Percentiles rank a stretch among this genome's conserved stretches.
These are phyloP conservation scores for Drosophila yooni DNA, from an alignment of 2,888 invertebrate genomes.

Conservation along the genomic window DNA sequence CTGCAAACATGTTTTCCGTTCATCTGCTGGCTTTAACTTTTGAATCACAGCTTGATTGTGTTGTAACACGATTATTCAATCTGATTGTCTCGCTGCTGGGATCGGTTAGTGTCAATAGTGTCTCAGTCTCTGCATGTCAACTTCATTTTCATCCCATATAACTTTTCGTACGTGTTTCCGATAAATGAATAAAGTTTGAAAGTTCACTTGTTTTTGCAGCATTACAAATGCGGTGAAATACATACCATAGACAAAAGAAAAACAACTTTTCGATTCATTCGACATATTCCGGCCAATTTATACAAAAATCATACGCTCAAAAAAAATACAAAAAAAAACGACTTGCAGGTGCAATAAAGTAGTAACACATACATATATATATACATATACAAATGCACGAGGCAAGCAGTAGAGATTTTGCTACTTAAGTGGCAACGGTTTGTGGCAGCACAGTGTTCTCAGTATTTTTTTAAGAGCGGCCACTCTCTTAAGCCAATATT, in stretches of 20 bases:
- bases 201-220: background rate
- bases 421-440: background rate
- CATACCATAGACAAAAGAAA: background rate
- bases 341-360: background rate
- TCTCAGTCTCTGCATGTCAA: background rate
- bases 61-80: background rate
- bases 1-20: background rate
- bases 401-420: background rate
- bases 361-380: background rate
- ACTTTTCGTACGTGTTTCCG: background rate
- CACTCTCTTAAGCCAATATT: conserved; percentile 40
- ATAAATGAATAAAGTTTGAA: background rate
- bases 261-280: background rate
- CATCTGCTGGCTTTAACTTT: background rate
- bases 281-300: too few species aligned
- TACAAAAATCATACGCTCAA: too few species aligned
- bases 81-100: background rate
- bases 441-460: conserved; percentile 25
- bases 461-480: conserved; percentile 41
- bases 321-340: background rate
- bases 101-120: background rate
- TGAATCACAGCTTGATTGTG: background rate
- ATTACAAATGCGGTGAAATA: too few species aligned
- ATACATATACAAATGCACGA: background rate
- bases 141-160: background rate